Percentiles rank a stretch among this genome's conserved stretches.
Conservation (phyloP, 2,888 invertebrate species). For the Nemoura dubitans region DNA sequence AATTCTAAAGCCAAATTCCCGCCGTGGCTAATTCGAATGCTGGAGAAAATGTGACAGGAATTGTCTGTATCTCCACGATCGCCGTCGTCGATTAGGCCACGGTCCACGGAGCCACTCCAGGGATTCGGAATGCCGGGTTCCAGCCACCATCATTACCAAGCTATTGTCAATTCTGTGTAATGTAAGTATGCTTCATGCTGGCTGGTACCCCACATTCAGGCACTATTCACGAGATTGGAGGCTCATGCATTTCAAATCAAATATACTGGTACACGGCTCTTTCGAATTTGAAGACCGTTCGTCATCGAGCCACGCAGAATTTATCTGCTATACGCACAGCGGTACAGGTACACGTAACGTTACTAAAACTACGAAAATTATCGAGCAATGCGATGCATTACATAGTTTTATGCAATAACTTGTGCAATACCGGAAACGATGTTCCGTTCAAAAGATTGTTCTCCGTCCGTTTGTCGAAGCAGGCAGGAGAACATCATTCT, state of each 20-base stretch:
- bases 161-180: constrained; percentile 9
- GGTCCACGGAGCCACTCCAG: not conserved
- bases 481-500: not conserved
- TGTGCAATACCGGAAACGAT: not conserved
- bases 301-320: not conserved
- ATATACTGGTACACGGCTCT: not conserved
- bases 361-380: not conserved
- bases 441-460: not conserved
- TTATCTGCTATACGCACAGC: not conserved
- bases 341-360: not conserved
- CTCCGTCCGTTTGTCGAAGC: too few species aligned
- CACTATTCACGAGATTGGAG: not conserved
- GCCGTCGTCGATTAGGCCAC: constrained; percentile 17
- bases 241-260: not conserved
- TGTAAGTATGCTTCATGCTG: not conserved
- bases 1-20: not conserved
- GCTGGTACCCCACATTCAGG: not conserved
- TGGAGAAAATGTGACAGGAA: not conserved
- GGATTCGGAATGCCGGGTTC: not conserved
- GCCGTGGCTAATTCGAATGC: not conserved
- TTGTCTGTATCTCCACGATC: not conserved
- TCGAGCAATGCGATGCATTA: not conserved
- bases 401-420: not conserved
- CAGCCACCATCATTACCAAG: not conserved
- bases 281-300: not conserved